These are phyloP conservation scores for Falco rusticolus DNA, from an alignment of 2,797 vertebrate species.

Conservation along the genomic window DNA sequence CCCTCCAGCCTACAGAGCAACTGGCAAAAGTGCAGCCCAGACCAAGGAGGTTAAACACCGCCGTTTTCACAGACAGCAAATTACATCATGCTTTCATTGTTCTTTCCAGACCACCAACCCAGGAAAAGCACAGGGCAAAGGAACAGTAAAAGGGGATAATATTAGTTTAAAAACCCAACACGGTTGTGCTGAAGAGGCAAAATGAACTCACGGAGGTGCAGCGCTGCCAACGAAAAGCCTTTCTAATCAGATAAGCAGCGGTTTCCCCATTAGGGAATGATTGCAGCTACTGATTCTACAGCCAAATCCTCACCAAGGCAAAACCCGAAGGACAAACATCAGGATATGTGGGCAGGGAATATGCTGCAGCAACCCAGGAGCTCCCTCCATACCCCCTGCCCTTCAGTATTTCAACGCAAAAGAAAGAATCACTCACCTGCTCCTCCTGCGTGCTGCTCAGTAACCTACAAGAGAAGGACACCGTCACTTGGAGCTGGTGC, in stretches of 20 bases:
- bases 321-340: not conserved
- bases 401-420: not conserved
- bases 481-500: fast-evolving
- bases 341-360: not conserved
- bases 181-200: not conserved
- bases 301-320: not conserved
- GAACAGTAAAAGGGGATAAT: not conserved
- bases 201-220: fast-evolving
- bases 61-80: not conserved
- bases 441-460: not conserved
- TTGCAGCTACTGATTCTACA: not conserved
- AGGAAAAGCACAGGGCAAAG: not conserved
- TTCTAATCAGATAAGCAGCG: not conserved
- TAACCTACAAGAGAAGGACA: slow-evolving; percentile 53
- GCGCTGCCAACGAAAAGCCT: not conserved
- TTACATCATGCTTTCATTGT: fast-evolving
- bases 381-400: not conserved
- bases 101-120: not conserved
- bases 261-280: fast-evolving
- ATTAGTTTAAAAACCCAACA: not conserved
- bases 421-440: slow-evolving; percentile 56
- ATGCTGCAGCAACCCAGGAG: not conserved
- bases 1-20: not conserved
- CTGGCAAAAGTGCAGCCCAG: not conserved
- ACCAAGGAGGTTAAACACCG: not conserved